Evolutionary conservation across 2,797 vertebrate genomes (phyloP), one percentile per base, ranked within the genome.

Genomic region (Anguilla obscura): DNA sequence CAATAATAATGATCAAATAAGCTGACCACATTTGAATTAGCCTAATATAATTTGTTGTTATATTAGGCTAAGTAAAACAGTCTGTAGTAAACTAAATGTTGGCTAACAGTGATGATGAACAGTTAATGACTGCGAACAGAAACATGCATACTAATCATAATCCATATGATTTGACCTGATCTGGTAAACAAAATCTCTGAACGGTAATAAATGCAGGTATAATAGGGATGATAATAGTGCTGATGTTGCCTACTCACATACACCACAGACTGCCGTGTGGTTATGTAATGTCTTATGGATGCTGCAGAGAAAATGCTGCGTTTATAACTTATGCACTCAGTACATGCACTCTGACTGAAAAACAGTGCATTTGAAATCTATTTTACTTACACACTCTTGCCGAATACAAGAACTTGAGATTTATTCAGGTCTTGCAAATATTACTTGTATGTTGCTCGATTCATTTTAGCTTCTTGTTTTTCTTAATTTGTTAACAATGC

Each of bases 391-490:
- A 71, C 12, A 74, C 30, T 27, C 69, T 10, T 33, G 40, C 76
- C 1, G 36, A 80, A 80, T 45, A 74, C 71, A 76, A 76, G 7
- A 71, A 9, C 33, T 1, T 16, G 30, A 36, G 30, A 58, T 58
- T 0, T 56, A 63, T 48, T 8, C 79, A 24, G 48, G 27, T 79
- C n/a, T 36, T 30, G 33, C 56, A 52, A 16, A 36, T 33, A 58
- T 76, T 87, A 87, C 40, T 79, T 52, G 45, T 52, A 27, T 87
- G 36, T 63, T 50, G 40, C 36, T 40, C 24, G 36, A 83, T 82
- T 27, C 14, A 87, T 16, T 33, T 63, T 24, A 40, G 40, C 56
- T 63, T 10, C 54, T 7, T 45, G 10, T 27, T 45, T 21, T 9
- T 48, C 45, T 36, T 82, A 3, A 69, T 69, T 82, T 24, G 40